Evolutionary conservation across 2,113 vertebrate genomes (phyloP).

Genomic region (Seriola aureovittata): DNA sequence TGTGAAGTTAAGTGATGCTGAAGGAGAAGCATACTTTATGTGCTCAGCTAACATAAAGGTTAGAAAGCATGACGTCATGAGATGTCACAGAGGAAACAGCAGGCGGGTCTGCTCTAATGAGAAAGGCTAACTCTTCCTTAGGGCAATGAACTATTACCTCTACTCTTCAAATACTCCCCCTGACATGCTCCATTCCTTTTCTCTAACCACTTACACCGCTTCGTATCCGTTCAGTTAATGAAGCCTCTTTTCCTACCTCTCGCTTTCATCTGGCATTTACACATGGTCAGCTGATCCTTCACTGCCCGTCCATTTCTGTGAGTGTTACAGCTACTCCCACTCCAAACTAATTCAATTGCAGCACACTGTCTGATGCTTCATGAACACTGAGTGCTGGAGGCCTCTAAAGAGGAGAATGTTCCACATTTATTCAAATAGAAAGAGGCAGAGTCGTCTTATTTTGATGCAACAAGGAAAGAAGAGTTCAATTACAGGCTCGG

Average conservation of each 20-base stretch:
- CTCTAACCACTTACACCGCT: neutral
- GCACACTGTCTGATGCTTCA: neutral
- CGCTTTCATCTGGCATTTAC: conserved; percentile 51
- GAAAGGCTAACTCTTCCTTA: conserved; percentile 30
- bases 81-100: conserved; percentile 3
- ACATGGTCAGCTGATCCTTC: conserved; percentile 41
- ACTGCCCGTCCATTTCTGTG: conserved; percentile 6
- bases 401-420: conserved; percentile 2
- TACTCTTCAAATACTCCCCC: neutral
- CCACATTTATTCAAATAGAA: conserved; percentile 2
- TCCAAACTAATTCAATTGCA: neutral
- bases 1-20: neutral
- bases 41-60: conserved; percentile 45
- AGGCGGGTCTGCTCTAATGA: conserved; percentile 10
- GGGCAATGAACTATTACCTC: conserved; percentile 1
- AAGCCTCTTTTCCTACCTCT: conserved; percentile 10
- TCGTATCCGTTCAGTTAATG: conserved; percentile 15
- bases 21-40: conserved; percentile 32
- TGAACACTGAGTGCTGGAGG: neutral
- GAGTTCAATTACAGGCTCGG: no score
- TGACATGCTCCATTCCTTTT: neutral
- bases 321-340: neutral
- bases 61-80: conserved; percentile 29
- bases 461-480: neutral
- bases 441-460: neutral